Evolutionary conservation across 2,888 invertebrate species (phyloP), one percentile per base, ranked within the genome.

Genomic region (Hyles lineata): DNA sequence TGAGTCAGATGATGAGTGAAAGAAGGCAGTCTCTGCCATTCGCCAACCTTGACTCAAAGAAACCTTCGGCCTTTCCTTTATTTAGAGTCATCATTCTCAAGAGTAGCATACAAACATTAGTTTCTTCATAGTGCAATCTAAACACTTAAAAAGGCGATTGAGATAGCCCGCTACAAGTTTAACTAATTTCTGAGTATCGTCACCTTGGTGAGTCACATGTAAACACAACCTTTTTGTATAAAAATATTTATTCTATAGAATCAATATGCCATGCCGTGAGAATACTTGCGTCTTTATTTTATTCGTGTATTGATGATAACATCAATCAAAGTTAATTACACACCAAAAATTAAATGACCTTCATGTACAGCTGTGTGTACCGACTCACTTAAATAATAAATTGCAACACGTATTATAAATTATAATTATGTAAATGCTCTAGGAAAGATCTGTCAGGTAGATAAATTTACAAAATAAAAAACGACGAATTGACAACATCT

Each of bases 151-250:
- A 55, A 55, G 15, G 17, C 55, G 17, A 55, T 55, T 55, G 55
- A 55, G n/a, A 55, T 55, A 19, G 7, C 17, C n/a, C 55, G n/a
- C 55, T 55, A 55, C n/a, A 43, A n/a, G 55, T 55, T 5, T 55
- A 55, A n/a, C 55, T n/a, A 55, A 55, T 55, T 55, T 55, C 55
- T 19, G 19, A 55, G 5, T n/a, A n/a, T 6, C 55, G 15, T 55
- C 55, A 55, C 55, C 55, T 55, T 55, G 55, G n/a, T 55, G 55
- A 55, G 55, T 55, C 55, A 55, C 19, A 55, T 19, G 55, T 55
- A 55, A 55, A 55, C 55, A 55, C 55, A 55, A 55, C 55, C 55
- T 55, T 55, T 55, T 55, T n/a, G 55, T 55, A 55, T 55, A 55
- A 15, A 7, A 55, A 55, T 55, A n/a, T 55, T 19, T 55, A 55